A percentile compares a stretch with the other conserved stretches of the same genome.
Conservation (phyloP, 2,888 invertebrate genomes). For the Pyrochroa serraticornis region DNA sequence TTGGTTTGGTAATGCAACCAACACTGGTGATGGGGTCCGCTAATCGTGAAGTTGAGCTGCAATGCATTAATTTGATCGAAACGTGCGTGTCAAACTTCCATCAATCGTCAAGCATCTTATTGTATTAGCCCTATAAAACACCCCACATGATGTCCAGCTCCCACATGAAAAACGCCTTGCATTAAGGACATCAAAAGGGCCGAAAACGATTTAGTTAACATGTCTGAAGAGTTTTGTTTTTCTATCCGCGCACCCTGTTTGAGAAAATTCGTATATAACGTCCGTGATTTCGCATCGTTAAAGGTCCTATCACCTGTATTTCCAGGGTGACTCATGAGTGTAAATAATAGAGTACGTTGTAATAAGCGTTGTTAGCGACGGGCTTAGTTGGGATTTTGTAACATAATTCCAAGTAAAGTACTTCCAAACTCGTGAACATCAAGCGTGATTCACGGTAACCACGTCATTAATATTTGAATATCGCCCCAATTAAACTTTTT, state of each 20-base stretch:
- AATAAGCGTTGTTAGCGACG: conserved; percentile 42
- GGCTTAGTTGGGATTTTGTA: conserved; percentile 34
- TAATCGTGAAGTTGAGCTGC: too few species aligned
- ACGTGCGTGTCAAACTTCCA: conserved; percentile 16
- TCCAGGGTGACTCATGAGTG: conserved; percentile 47
- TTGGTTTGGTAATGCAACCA: not conserved
- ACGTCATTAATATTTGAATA: conserved; percentile 41
- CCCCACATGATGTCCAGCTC: conserved; percentile 6
- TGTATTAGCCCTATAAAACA: conserved; percentile 12
- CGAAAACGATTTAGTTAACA: not conserved
- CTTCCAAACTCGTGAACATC: conserved; percentile 36
- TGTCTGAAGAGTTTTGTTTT: conserved; percentile 4
- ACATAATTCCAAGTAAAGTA: conserved; percentile 38
- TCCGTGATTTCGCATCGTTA: conserved; percentile 45
- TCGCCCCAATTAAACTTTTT: conserved; percentile 31
- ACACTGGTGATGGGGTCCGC: not conserved
- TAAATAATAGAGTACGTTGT: conserved; percentile 45
- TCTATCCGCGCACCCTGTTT: too few species aligned
- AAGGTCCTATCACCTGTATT: conserved; percentile 43
- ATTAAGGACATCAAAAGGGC: conserved; percentile 1
- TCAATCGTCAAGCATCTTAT: conserved; percentile 21
- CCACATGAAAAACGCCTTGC: too few species aligned
- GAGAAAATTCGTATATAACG: conserved; percentile 28
- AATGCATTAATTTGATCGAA: conserved; percentile 12
- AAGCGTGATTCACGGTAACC: conserved; percentile 38